Base-by-base conservation (phyloP, 2,113 vertebrate genomes). In the Cynocephalus volans region DNA sequence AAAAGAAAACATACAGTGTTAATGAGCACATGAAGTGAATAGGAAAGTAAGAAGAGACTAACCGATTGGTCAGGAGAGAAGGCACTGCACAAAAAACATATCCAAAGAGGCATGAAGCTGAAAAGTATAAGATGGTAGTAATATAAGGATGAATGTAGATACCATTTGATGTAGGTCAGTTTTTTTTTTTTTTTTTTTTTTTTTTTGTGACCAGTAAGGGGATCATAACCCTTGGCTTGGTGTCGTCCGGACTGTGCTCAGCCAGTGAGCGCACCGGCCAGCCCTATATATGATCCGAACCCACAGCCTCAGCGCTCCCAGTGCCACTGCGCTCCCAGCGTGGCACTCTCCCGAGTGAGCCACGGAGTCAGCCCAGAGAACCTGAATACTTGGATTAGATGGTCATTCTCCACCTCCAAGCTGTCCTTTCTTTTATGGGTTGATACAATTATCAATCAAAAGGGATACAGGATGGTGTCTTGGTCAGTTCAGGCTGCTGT, bases 141-240 rank as follows among this genome's bases (percentile, higher is more conserved):
- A 94, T 52, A 72, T 54, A 88, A n/a, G 45, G 96, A 90, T 80
- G 54, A 26, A 60, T 72, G 96, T 93, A 90, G 64, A 96, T 88
- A 52, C 19, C 31, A 4, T 75, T 95, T 81, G 48, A 50, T 85
- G 52, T 33, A 92, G 9, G 19, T n/a, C 82, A 48, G 3, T 65
- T 60, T 86, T 92, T 88, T 85, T 73, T n/a, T n/a, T n/a, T n/a
- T n/a, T n/a, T n/a, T n/a, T n/a, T n/a, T n/a, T n/a, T n/a, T n/a
- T n/a, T n/a, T n/a, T n/a, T n/a, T n/a, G n/a, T n/a, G n/a, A n/a
- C n/a, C n/a, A n/a, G n/a, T n/a, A n/a, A n/a, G n/a, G n/a, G n/a
- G n/a, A n/a, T n/a, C n/a, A n/a, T n/a, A n/a, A n/a, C n/a, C n/a
- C n/a, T n/a, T n/a, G n/a, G n/a, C n/a, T n/a, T n/a, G n/a, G n/a